Evolutionary conservation across 2,888 invertebrate genomes (phyloP), one percentile per base, ranked within the genome.

Genomic region (Lapara coniferarum): DNA sequence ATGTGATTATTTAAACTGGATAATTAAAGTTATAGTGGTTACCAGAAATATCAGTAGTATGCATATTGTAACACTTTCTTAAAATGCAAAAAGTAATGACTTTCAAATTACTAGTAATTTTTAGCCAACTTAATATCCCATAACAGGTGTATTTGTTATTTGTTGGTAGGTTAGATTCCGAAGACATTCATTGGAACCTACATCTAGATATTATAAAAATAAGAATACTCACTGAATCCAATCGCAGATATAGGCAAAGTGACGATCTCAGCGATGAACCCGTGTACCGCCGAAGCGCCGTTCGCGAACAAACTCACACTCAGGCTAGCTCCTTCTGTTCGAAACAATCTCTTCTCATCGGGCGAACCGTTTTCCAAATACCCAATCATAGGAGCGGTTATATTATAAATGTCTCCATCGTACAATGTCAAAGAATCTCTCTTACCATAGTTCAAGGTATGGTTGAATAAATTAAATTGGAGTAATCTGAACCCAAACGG

Each of bases 191-290:
- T 7, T 3, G 5, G 37, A 37, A 37, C 37, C 37, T 7, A 37
- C 37, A 7, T 0, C 37, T 37, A 37, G 37, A 37, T 4, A 37
- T 37, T 37, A 8, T 37, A 1, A 37, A 37, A 37, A 37, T 37
- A 44, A 71, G 46, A 16, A 13, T 74, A 95, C 97, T 96, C 93
- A 98, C 98, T 97, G 80, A 97, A 96, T 82, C 97, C 97, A 85
- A 98, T 97, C 10, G 97, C 97, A 58, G 98, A 98, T 82, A 98
- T 97, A 0, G 99, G 99, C 56, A 99, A 91, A 0, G 98, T 98
- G 0, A 99, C 97, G 67, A 99, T 96, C 93, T 99, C 99, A 16
- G 99, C 99, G 74, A 99, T 97, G 84, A 99, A 99, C 37, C 99
- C 99, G 88, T 98, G 97, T 16, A 95, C 95, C n/a, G 96, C 96